Conservation (phyloP, 2,797 vertebrate species). For the Toxotes lorentzi region DNA sequence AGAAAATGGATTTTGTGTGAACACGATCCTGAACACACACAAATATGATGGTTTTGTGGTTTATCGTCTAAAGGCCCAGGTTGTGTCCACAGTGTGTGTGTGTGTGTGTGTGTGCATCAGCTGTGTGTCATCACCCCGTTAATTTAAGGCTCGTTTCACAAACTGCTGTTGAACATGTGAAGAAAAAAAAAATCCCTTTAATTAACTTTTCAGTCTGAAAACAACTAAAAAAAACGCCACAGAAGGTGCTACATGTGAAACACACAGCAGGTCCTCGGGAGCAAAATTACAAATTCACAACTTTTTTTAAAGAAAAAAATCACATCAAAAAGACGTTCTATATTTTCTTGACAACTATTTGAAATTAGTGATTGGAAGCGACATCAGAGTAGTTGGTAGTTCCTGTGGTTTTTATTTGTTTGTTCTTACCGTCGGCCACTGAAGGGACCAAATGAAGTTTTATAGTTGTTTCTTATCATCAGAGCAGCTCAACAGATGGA, state of each 20-base stretch:
- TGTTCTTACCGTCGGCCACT: constrained; percentile 47
- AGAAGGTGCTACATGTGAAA: constrained; percentile 59
- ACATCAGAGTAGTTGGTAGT: constrained; percentile 41
- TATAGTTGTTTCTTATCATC: constrained; percentile 54
- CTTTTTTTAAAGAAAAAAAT: constrained; percentile 29
- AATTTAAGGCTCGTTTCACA: not conserved
- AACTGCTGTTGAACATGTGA: constrained; percentile 21
- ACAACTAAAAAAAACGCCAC: not conserved
- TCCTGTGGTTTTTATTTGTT: constrained; percentile 41
- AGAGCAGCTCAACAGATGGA: constrained; percentile 46
- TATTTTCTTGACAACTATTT: constrained; percentile 41
- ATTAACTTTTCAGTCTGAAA: constrained; percentile 38
- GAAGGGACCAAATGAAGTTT: constrained; percentile 75
- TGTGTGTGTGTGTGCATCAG: constrained; percentile 8
- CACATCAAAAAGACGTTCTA: constrained; percentile 6
- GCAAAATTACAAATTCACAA: constrained; percentile 40
- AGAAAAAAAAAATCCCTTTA: constrained; percentile 68
- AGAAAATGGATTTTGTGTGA: too few relatives aligned
- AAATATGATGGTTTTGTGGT: not conserved
- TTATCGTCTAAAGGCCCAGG: not conserved
- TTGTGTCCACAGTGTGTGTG: not conserved
- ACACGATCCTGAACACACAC: too few relatives aligned
- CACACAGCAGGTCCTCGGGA: constrained; percentile 45
- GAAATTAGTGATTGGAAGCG: constrained; percentile 15
- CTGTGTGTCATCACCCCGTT: constrained; percentile 49